Base-by-base conservation (phyloP, 2,888 invertebrate genomes). In the Hofmannophila pseudospretella region DNA sequence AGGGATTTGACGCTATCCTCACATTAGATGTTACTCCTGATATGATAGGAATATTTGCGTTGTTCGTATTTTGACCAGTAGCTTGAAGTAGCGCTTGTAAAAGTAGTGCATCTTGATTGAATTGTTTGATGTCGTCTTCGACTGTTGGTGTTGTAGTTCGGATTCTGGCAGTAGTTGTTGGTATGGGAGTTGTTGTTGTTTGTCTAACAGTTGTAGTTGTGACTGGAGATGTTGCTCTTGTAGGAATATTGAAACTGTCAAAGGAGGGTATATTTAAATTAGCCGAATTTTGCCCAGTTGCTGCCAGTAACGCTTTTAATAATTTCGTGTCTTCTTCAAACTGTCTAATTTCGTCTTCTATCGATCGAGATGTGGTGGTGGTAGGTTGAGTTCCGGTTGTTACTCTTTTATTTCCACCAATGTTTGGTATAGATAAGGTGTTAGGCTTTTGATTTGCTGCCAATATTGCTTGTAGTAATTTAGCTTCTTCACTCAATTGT, bases 251-350 rank as follows among this genome's bases (percentile, higher is more conserved):
- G 43, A 72, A 52, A 43, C 51, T 60, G 43, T 72, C 64, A 51
- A 82, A 50, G 36, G 61, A 64, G 11, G 84, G 82, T 54, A 85
- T 65, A 43, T 81, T 81, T 22, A 82, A 58, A 26, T 62, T 67
- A 12, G 66, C 66, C 41, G 84, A 78, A 49, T 84, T 74, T 58
- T 81, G 78, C 2, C 84, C 82, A 4, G 79, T 86, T 16, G 78
- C 82, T 56, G 77, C 69, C 48, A 86, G 66, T 12, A 85, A 61
- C 2, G 82, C 86, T 62, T 87, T 71, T 41, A 85, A 53, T 36
- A 87, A 59, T 53, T 79, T 78, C 4, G 85, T 77, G 39, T 88
- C 87, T 59, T 86, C 79, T 54, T 87, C 79, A 49, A 81, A 81
- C 42, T 85, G 82, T 36, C 67, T 71, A 8, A 88, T 69, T 38